Evolutionary conservation across 2,797 vertebrate species (phyloP), one percentile per base, ranked within the genome.

Genomic region (Mus caroli): DNA sequence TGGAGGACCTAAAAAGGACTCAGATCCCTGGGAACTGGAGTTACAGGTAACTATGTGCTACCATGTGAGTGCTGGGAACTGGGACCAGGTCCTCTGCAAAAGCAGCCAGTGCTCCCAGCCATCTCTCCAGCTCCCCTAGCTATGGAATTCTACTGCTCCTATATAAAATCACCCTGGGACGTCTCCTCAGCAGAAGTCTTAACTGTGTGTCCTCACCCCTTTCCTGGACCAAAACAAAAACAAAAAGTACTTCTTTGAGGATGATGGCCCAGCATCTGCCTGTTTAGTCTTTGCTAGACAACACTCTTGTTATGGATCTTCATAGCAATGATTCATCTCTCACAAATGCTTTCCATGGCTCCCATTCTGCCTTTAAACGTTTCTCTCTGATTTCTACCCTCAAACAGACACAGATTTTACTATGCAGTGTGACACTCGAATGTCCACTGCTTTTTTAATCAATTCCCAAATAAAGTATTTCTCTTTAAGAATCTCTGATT

Each of bases 151-250:
- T 90, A 77, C 52, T 82, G 46, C 69, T 60, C 22, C 56, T 56
- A 54, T 92, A 85, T 84, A 80, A 80, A 93, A 88, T 85, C 64
- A 85, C 31, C 22, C 46, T 67, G 77, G 50, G 83, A 89, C 43
- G 28, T 88, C 60, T 88, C 93, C 73, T 50, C 13, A 83, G 54
- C 19, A 22, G 83, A 62, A 88, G 28, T 34, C 40, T 50, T 92
- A 78, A 12, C 34, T 80, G 4, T 80, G 4, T 54, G 73, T 37
- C n/a, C 50, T 86, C 50, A 56, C 43, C 17, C 52, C 67, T 90
- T 88, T 52, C 34, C 67, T 76, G 40, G 67, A 58, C 6, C 69
- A 67, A 67, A 69, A 69, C 31, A 2, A 71, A 71, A 37, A 73
- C 28, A 62, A 14, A 34, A 56, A 76, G 37, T 76, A 50, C 24